phyloP scores from a whole-genome alignment of 2,888 invertebrate genomes.

The Byasa hedistus region DNA sequence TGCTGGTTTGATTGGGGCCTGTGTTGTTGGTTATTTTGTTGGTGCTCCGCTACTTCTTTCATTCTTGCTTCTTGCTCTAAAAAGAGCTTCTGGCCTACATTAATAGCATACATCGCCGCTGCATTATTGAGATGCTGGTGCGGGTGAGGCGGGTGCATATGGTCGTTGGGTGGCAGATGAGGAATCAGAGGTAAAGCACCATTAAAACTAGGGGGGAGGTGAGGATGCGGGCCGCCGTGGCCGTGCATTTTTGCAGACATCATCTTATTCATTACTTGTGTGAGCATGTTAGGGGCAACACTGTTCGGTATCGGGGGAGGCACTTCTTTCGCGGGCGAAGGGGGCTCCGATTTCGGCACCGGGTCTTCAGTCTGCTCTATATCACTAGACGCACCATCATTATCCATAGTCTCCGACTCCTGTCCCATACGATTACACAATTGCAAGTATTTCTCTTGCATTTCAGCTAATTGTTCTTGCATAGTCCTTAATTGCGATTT shows the following conservation, averaged over 20 bases:
- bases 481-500: constrained; percentile 91
- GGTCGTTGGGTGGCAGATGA: constrained; percentile 75
- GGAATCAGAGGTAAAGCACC: constrained; percentile 79
- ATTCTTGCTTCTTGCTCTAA: constrained; percentile 89
- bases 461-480: constrained; percentile 93
- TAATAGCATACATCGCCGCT: constrained; percentile 85
- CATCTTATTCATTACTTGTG: constrained; percentile 84
- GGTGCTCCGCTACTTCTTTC: constrained; percentile 83
- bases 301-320: constrained; percentile 70
- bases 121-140: constrained; percentile 83
- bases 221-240: constrained; percentile 75
- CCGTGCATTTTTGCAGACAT: constrained; percentile 82
- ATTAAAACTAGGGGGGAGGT: constrained; percentile 81
- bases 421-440: constrained; percentile 92
- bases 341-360: constrained; percentile 79
- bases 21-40: constrained; percentile 77
- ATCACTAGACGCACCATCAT: constrained; percentile 87
- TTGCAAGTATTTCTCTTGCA: constrained; percentile 95
- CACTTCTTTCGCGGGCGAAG: constrained; percentile 77
- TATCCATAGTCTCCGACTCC: constrained; percentile 86
- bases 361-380: constrained; percentile 80
- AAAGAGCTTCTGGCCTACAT: constrained; percentile 87
- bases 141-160: constrained; percentile 76
- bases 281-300: constrained; percentile 78
- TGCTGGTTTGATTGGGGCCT: constrained; percentile 81